phyloP scores from a whole-genome alignment of 1,140 invertebrate genomes.

The Melanaphis sacchari region DNA sequence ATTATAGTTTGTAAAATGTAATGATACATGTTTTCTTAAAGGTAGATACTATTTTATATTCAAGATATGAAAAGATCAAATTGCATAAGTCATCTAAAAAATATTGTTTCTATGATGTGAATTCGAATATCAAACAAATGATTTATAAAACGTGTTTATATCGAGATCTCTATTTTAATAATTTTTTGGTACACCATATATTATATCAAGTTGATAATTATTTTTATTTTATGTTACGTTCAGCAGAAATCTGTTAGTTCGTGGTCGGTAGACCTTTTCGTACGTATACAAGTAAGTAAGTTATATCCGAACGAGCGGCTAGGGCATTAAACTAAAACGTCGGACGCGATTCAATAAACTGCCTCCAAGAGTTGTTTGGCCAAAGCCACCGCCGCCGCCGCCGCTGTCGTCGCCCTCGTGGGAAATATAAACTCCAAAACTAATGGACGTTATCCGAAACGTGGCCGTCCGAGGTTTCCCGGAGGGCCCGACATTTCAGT shows the following conservation, averaged over 20 bases:
- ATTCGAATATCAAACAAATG: background rate
- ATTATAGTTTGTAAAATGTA: background rate
- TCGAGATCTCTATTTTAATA: background rate
- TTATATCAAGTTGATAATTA: background rate
- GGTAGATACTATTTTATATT: background rate
- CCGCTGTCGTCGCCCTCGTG: conserved; percentile 40
- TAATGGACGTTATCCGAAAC: conserved; percentile 50
- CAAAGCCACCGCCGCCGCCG: background rate
- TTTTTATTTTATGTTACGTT: background rate
- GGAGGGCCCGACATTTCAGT: background rate
- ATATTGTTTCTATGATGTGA: background rate
- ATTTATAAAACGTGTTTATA: background rate
- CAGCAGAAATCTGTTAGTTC: background rate
- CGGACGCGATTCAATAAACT: conserved; percentile 54
- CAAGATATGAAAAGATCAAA: background rate
- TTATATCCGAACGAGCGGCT: conserved; percentile 23
- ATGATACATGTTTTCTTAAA: background rate
- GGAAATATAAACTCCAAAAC: conserved; percentile 56
- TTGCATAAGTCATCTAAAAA: background rate
- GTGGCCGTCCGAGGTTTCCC: background rate
- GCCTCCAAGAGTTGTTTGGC: conserved; percentile 39
- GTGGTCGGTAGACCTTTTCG: background rate
- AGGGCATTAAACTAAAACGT: conserved; percentile 52
- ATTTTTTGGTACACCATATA: background rate
- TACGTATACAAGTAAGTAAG: conserved; percentile 13